Evolutionary conservation across 2,113 vertebrate species (phyloP), one percentile per base, ranked within the genome.

Genomic region (Brachypodius melanocephalos): DNA sequence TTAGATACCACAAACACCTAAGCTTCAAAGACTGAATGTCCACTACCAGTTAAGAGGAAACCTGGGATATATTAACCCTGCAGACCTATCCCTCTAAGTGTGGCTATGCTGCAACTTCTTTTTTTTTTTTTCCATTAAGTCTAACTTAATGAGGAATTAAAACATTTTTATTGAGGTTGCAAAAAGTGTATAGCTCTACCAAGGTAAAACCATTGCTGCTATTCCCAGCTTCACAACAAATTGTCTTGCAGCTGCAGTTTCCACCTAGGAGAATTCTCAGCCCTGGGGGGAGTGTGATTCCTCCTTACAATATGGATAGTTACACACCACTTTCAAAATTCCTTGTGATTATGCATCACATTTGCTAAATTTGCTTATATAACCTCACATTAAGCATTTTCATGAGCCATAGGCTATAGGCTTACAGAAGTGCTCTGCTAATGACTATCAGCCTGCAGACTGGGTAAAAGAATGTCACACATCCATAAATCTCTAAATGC

Each of bases 341-440:
- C 45, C 58, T 55, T 72, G 43, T 62, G 57, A 67, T 82, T 79
- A 55, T 67, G 72, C 49, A 69, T 43, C 25, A 34, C 26, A 80
- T 76, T 85, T 78, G 36, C 43, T 92, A 85, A 40, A 95, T 93
- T 92, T 88, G 38, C 63, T 90, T 90, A 55, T 65, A 61, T 57
- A 90, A 76, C 28, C n/a, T 79, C 65, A 76, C 28, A 88, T 88
- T 48, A 88, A 88, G 21, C 1, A 1, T 68, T 90, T 82, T 82
- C 85, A 93, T 85, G 75, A 88, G 57, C 66, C 66, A 36, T 59
- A n/a, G n/a, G 43, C 48, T 61, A 72, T 12, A 57, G 42, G 63
- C 58, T 92, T 88, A 61, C n/a, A 69, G 42, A 90, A 85, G 45
- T 51, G 66, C 54, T 63, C 66, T 61, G 71, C 58, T 88, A 90